These are phyloP conservation scores for Merops nubicus DNA, from an alignment of 2,113 vertebrate genomes.

Conservation along the genomic window DNA sequence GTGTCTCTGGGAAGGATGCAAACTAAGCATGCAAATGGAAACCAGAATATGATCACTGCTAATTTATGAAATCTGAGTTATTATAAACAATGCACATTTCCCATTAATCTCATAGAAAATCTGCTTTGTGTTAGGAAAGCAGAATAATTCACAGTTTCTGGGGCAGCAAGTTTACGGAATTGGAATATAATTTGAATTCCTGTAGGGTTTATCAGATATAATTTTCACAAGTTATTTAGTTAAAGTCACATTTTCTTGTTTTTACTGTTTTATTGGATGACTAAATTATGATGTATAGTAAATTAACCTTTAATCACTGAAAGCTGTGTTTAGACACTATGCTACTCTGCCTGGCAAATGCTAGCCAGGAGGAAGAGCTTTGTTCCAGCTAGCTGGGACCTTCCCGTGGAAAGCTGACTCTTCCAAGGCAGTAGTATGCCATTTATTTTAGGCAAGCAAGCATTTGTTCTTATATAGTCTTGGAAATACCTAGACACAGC, in stretches of 20 bases:
- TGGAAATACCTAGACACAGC: neutral
- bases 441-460: neutral
- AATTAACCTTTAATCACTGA: constrained; percentile 32
- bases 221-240: constrained; percentile 54
- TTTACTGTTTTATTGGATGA: constrained; percentile 11
- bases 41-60: neutral
- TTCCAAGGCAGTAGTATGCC: neutral
- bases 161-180: constrained; percentile 43
- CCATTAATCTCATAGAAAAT: constrained; percentile 37
- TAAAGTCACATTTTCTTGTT: constrained; percentile 29
- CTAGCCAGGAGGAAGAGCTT: neutral
- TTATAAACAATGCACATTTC: constrained; percentile 47
- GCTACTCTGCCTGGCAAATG: constrained; percentile 21
- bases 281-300: neutral
- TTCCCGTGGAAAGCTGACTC: neutral
- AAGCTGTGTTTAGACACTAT: constrained; percentile 11
- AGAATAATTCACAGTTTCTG: constrained; percentile 44
- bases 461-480: neutral
- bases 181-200: constrained; percentile 57
- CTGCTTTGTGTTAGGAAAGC: constrained; percentile 47
- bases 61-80: constrained; percentile 50
- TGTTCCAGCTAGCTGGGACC: neutral
- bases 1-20: neutral
- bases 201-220: constrained; percentile 31
- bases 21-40: constrained; percentile 22